These are phyloP conservation scores for Amblyjoppa fuscipennis DNA, from an alignment of 2,888 invertebrate species.

Conservation along the genomic window DNA sequence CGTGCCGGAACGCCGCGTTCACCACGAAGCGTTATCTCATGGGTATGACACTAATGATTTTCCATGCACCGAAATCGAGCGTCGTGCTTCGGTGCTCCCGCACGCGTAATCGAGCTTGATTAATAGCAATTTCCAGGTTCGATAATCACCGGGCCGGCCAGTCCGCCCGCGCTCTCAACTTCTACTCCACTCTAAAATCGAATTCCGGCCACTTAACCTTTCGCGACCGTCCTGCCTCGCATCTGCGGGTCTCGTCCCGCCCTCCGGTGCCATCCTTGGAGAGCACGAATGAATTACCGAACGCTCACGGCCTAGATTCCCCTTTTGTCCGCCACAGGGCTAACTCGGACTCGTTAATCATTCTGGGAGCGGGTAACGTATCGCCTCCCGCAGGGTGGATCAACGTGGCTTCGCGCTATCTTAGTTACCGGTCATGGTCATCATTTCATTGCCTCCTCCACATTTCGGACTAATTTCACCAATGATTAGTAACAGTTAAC, in stretches of 20 bases:
- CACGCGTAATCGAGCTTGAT: constrained; percentile 73
- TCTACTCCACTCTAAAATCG: constrained; percentile 28
- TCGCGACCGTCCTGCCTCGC: constrained; percentile 13
- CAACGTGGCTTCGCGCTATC: background rate
- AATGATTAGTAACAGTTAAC: background rate
- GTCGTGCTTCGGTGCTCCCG: background rate
- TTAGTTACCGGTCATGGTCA: background rate
- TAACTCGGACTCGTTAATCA: constrained; percentile 39
- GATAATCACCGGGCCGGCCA: constrained; percentile 67
- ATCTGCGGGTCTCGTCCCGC: background rate
- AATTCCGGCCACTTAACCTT: constrained; percentile 34
- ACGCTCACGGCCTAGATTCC: background rate
- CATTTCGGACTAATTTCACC: background rate
- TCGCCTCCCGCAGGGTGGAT: background rate
- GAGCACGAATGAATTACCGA: constrained; percentile 34
- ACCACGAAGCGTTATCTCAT: constrained; percentile 7
- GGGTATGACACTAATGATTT: constrained; percentile 73
- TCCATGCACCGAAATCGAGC: constrained; percentile 12
- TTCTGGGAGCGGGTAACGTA: constrained; percentile 11
- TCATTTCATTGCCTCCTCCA: background rate
- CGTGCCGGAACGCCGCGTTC: background rate
- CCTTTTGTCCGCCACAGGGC: constrained; percentile 16
- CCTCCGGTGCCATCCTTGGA: background rate
- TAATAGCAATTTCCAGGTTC: constrained; percentile 74
- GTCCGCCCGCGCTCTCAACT: constrained; percentile 15